Base-by-base conservation (phyloP, 2,797 vertebrate species). In the Morelia viridis region DNA sequence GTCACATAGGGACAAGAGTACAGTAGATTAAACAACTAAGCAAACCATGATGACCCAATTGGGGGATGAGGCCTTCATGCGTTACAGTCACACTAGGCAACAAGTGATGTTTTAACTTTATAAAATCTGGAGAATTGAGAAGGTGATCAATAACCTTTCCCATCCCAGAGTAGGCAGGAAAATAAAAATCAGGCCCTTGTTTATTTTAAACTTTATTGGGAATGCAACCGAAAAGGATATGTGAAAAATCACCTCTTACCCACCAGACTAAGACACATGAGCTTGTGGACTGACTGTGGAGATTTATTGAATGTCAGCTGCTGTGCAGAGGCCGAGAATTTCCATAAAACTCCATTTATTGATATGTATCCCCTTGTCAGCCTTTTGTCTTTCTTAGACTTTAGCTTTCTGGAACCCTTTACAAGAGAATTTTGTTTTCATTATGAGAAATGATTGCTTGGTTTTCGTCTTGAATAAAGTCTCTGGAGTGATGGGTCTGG, bases 321-420 rank as follows among this genome's bases (percentile, higher is more conserved):
- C 76, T 53, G 15, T 50, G 89, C 65, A 53, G 90, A 88, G 88
- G 60, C 17, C 28, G 12, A 0, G 8, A 56, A 62, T 95, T 94
- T 93, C 91, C 57, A 71, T 85, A 62, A 90, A 94, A 62, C 31
- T 71, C 65, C 15, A 41, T 87, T 94, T 88, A 87, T 84, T 53
- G 91, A 93, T 83, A 68, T 46, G 7, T 12, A 0, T 92, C 93
- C 84, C 76, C 89, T 57, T 57, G 93, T 65, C 76, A 89, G 88
- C 76, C 35, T 94, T 91, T 91, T 92, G 91, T 91, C 89, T 93
- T 92, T 68, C 92, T 26, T 87, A 76, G 71, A 68, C 56, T 71
- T 92, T 31, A 0, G 28, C 71, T 8, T 93, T 85, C 92, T 89
- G 86, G 91, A 91, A 94, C 89, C 80, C 46, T 94, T 90, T 93